Base-by-base conservation (phyloP, 2,888 invertebrate species). In the Macrosiphum euphorbiae region DNA sequence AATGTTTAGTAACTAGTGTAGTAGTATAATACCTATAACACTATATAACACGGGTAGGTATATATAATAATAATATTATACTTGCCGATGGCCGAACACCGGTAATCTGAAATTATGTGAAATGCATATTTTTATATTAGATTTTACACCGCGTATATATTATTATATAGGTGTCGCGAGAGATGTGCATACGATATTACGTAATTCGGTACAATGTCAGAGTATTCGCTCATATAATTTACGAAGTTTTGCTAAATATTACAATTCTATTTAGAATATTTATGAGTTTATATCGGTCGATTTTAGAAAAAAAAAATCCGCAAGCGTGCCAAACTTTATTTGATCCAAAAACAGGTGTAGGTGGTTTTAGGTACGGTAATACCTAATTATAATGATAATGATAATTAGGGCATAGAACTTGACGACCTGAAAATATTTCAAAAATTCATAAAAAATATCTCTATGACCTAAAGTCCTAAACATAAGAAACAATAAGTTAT, bases 71-170 rank as follows among this genome's bases (percentile, higher is more conserved):
- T 47, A 47, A 28, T 47, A 47, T 86, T 86, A 28, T 47, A 47
- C 28, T 44, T 20, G 35, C n/a, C 78, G 78, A 35, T 35, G 78
- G 78, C 78, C 41, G 16, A 84, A 28, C 35, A 52, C 41, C 5
- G 90, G 35, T 52, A 84, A 91, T 91, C 52, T 41, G 84, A 52
- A 91, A 91, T 91, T 44, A 50, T 52, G 52, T 84, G 52, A 55
- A 90, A 84, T 91, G 84, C 26, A 61, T 44, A n/a, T 44, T 67
- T 16, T 8, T 67, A n/a, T 16, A 67, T 67, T 67, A 67, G n/a
- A 67, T 67, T 35, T 67, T 67, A 35, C 5, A 78, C 35, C 35
- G 20, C 67, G n/a, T 35, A n/a, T 11, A 11, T 67, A n/a, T 47
- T 55, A 24, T 20, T 20, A 24, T n/a, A 78, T 78, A 35, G 35